These are phyloP conservation scores for Hirtodrosophila cameraria DNA, from an alignment of 2,888 invertebrate species.

Conservation along the genomic window DNA sequence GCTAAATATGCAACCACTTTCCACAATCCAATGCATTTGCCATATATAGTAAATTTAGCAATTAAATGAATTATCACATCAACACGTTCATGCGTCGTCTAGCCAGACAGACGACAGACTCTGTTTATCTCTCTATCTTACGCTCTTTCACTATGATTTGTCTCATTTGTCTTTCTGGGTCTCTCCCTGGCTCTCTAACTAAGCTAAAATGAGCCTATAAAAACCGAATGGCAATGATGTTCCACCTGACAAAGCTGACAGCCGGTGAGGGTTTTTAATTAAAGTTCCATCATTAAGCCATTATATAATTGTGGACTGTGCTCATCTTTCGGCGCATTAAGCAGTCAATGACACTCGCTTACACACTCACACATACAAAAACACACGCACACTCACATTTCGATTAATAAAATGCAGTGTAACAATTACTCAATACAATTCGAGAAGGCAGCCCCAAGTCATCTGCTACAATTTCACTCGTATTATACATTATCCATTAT, in stretches of 20 bases:
- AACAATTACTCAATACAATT: constrained; percentile 53
- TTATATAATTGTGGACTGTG: constrained; percentile 64
- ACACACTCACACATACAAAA: background rate
- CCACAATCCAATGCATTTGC: constrained; percentile 40
- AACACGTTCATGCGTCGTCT: constrained; percentile 49
- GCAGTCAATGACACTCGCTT: constrained; percentile 71
- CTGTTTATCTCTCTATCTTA: background rate
- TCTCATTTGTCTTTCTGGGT: background rate
- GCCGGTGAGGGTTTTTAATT: constrained; percentile 52
- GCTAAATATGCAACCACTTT: constrained; percentile 28
- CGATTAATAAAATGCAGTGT: constrained; percentile 44
- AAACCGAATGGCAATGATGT: constrained; percentile 32
- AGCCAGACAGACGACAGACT: background rate
- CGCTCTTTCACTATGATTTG: background rate
- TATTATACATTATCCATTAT: constrained; percentile 35
- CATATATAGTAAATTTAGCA: constrained; percentile 50
- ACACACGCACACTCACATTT: constrained; percentile 5
- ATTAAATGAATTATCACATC: constrained; percentile 63
- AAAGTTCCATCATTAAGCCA: constrained; percentile 65
- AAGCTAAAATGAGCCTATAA: constrained; percentile 13
- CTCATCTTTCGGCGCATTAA: constrained; percentile 59
- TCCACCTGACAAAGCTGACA: constrained; percentile 41
- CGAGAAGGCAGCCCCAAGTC: background rate
- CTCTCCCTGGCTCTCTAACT: background rate
- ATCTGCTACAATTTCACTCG: constrained; percentile 42